Evolutionary conservation across 2,113 vertebrate species (phyloP).

Genomic region (Malurus cyaneus): DNA sequence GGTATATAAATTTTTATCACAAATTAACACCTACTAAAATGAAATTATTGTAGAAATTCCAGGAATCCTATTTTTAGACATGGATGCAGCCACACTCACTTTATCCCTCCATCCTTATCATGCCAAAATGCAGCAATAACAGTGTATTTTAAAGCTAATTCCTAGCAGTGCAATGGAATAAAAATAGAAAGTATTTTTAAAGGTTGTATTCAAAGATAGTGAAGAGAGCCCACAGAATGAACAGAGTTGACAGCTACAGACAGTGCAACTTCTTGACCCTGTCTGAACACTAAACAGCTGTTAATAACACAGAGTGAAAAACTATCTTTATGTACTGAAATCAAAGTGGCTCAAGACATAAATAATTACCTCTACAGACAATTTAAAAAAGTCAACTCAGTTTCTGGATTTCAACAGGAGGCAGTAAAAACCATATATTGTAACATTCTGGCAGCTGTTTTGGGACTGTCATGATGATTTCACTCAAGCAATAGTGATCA

Average conservation of each 20-base stretch:
- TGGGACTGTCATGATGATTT: not conserved
- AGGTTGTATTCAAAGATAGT: not conserved
- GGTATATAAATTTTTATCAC: not conserved
- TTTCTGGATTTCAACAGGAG: not conserved
- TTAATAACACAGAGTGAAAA: not conserved
- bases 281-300: not conserved
- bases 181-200: conserved; percentile 26
- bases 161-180: not conserved
- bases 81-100: not conserved
- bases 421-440: not conserved
- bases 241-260: not conserved
- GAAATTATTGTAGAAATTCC: not conserved
- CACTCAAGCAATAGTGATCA: not conserved
- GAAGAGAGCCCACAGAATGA: not conserved
- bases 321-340: not conserved
- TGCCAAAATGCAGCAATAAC: not conserved
- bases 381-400: not conserved
- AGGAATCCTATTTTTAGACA: not conserved
- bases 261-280: not conserved
- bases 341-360: not conserved
- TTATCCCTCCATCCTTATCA: not conserved
- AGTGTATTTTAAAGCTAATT: not conserved
- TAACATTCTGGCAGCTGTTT: not conserved
- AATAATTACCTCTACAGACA: not conserved
- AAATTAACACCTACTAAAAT: not conserved